phyloP scores from a whole-genome alignment of 2,888 invertebrate genomes.

The Trichogramma evanescens region DNA sequence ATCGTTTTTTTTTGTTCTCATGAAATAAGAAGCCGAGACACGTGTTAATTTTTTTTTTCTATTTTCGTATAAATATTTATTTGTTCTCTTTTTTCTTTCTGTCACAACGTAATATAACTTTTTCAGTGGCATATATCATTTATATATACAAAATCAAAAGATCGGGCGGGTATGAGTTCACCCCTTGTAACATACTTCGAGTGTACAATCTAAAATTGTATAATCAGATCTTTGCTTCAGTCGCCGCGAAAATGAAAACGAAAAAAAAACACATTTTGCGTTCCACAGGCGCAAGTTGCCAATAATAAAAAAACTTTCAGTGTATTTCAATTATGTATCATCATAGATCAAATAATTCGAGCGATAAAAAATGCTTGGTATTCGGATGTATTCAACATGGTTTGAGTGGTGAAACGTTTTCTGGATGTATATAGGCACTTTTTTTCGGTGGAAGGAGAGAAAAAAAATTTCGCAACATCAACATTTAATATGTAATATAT shows the following conservation, averaged over 20 bases:
- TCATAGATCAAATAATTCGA: slow-evolving; percentile 15
- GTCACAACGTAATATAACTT: background rate
- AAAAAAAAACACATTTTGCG: slow-evolving; percentile 26
- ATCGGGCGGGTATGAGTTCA: too few species aligned
- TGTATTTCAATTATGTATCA: slow-evolving; percentile 1
- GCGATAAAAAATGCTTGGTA: slow-evolving; percentile 4
- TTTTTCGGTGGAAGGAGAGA: too few species aligned
- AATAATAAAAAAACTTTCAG: slow-evolving; percentile 27
- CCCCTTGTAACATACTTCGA: slow-evolving; percentile 23
- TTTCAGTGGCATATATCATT: slow-evolving; percentile 18
- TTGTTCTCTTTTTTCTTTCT: slow-evolving; percentile 23
- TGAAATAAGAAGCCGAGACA: slow-evolving; percentile 12
- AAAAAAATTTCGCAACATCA: too few species aligned
- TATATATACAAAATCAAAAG: slow-evolving; percentile 23
- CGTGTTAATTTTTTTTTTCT: slow-evolving; percentile 21
- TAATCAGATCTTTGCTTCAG: too few species aligned
- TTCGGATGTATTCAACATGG: too few species aligned
- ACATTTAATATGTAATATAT: too few species aligned
- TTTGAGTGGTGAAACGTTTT: too few species aligned
- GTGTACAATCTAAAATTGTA: too few species aligned
- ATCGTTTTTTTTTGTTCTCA: slow-evolving; percentile 5
- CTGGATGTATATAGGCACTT: too few species aligned
- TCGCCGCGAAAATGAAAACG: too few species aligned
- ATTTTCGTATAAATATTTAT: slow-evolving; percentile 38
- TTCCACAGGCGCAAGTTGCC: slow-evolving; percentile 49